These are phyloP conservation scores for Chaetodon trifascialis DNA, from an alignment of 2,113 vertebrate genomes.

Conservation along the genomic window DNA sequence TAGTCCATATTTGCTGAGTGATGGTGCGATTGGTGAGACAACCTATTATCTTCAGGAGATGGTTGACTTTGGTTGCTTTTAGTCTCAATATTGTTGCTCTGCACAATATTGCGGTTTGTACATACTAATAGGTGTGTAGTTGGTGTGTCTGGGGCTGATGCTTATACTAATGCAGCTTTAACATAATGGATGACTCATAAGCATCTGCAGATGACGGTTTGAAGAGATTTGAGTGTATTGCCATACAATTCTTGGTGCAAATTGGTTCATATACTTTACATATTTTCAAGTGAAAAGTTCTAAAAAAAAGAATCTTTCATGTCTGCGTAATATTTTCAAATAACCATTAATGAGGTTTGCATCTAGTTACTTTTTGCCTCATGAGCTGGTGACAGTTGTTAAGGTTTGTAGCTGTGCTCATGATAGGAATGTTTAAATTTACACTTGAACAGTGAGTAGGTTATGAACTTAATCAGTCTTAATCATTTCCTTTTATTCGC, in stretches of 20 bases:
- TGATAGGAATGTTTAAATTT: neutral
- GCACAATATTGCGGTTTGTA: constrained; percentile 6
- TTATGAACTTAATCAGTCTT: neutral
- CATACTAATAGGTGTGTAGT: neutral
- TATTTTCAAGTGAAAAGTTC: neutral
- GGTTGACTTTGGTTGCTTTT: constrained; percentile 24
- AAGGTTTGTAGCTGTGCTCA: neutral
- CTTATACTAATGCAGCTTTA: neutral
- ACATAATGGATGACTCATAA: neutral
- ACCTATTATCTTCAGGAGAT: neutral
- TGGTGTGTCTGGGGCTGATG: neutral
- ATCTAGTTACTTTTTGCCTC: neutral
- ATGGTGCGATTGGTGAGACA: neutral
- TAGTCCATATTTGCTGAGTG: neutral
- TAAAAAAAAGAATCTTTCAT: neutral
- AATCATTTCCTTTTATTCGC: neutral
- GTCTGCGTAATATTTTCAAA: neutral
- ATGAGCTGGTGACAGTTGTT: neutral
- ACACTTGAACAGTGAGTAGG: neutral
- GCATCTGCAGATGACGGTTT: neutral
- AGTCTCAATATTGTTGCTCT: constrained; percentile 16
- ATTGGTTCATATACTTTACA: neutral
- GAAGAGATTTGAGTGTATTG: neutral
- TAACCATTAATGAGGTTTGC: neutral
- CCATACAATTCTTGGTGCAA: neutral